Evolutionary conservation across 1,140 invertebrate species (phyloP), one percentile per base, ranked within the genome.

Genomic region (Dreissena rostriformis): DNA sequence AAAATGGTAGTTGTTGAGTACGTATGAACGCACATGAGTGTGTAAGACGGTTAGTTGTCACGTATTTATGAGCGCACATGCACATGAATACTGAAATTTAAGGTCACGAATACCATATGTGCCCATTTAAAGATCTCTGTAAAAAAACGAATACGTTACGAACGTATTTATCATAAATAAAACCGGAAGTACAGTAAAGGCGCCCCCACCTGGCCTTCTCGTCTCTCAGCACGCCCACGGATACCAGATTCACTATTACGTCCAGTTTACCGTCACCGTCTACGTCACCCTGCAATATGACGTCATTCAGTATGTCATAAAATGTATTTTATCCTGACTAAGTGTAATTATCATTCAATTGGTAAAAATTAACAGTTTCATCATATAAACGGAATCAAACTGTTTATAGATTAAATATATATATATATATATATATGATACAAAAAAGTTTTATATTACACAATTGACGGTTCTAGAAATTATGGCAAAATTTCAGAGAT

Each of bases 231-330:
- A 90, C 71, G 1, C 88, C 90, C 51, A 87, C 84, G 19, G 85
- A 86, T 15, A 87, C 85, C 0, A 91, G 26, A 49, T 89, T 89
- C 0, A 90, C 79, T 24, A 91, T 87, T 19, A 89, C 72, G 82
- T 91, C 90, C 5, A 89, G 66, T 61, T 81, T 84, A 0, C 89
- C 89, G 81, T 91, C 90, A 19, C 89, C 89, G 67, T 91, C 89
- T 14, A 91, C 89, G 76, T 91, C 90, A 17, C 90, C 90, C 90
- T 89, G 80, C n/a, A 86, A 79, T 53, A 28, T 19, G 24, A 74
- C 71, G 51, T n/a, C 11, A 51, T 19, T 22, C 15, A 2, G 49
- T 52, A 51, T 51, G 0, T 2, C 39, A 8, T 39, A 39, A 39
- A 39, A 39, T 8, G 39, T 39, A 39, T 12, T 28, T 24, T 15